Evolutionary conservation across 2,113 vertebrate species (phyloP).

Genomic region (Nothoprocta perdicaria): DNA sequence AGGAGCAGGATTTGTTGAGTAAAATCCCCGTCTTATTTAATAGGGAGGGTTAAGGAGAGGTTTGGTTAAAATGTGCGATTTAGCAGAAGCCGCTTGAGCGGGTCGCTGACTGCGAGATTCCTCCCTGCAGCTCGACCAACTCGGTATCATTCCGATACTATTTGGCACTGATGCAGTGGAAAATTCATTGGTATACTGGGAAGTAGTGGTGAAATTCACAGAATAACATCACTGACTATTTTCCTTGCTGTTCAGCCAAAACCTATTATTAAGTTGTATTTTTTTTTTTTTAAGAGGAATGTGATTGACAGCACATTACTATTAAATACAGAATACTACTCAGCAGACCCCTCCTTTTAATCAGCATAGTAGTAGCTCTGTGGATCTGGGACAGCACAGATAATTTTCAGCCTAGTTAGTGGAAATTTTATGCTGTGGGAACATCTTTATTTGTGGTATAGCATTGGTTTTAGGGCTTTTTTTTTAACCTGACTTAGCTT

Average conservation of each 20-base stretch:
- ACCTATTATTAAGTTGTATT: constrained; percentile 40
- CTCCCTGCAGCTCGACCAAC: background rate
- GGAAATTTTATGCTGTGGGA: background rate
- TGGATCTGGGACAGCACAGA: background rate
- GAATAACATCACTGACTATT: constrained; percentile 36
- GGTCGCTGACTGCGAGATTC: background rate
- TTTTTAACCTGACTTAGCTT: background rate
- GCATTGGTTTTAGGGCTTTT: background rate
- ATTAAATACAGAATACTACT: constrained; percentile 13
- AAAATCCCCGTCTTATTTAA: background rate
- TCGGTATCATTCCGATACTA: background rate
- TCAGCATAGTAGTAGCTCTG: background rate
- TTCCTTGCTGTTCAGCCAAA: constrained; percentile 60
- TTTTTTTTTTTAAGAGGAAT: constrained; percentile 4
- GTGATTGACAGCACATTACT: constrained; percentile 21
- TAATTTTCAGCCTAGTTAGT: background rate
- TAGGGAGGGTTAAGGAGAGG: background rate
- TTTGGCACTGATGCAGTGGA: constrained; percentile 6
- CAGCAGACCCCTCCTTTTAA: constrained; percentile 47
- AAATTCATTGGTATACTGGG: constrained; percentile 23
- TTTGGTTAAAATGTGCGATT: background rate
- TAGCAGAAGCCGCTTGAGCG: background rate
- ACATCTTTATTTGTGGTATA: background rate
- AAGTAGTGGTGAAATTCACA: constrained; percentile 35
- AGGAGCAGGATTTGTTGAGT: background rate